phyloP scores from a whole-genome alignment of 2,113 vertebrate species.

The Crotalus helleri region DNA sequence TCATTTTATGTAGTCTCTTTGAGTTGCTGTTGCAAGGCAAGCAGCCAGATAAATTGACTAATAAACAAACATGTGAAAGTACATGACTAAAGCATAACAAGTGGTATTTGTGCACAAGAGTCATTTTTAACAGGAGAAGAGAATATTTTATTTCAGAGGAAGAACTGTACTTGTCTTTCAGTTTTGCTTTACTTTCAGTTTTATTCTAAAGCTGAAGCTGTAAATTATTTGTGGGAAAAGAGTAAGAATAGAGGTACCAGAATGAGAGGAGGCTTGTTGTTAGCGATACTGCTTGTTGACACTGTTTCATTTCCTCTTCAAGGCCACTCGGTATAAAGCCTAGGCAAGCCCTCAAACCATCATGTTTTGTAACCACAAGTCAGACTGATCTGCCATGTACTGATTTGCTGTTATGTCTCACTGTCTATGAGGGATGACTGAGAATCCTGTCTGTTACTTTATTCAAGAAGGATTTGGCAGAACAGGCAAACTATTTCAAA shows the following conservation, averaged over 20 bases:
- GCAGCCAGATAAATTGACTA: neutral
- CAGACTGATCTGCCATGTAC: slow-evolving; percentile 22
- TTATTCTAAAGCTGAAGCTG: neutral
- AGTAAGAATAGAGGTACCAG: slow-evolving; percentile 1
- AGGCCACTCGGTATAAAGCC: slow-evolving; percentile 29
- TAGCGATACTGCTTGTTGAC: slow-evolving; percentile 32
- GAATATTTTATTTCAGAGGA: neutral
- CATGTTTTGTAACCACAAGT: neutral
- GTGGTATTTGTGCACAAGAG: neutral
- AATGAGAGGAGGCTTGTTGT: neutral
- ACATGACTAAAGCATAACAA: neutral
- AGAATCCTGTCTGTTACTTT: neutral
- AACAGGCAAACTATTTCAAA: neutral
- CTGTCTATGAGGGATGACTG: neutral
- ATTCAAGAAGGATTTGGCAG: neutral
- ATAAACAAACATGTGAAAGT: neutral
- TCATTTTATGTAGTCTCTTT: neutral
- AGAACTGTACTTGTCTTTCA: neutral
- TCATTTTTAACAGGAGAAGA: neutral
- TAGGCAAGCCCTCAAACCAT: neutral
- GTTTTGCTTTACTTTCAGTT: slow-evolving; percentile 2
- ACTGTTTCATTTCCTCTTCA: slow-evolving; percentile 31
- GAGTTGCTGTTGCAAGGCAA: neutral
- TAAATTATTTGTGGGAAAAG: neutral
- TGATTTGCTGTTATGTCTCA: neutral